Base-by-base conservation (phyloP, 2,888 invertebrate species). In the Synergus umbraculus region DNA sequence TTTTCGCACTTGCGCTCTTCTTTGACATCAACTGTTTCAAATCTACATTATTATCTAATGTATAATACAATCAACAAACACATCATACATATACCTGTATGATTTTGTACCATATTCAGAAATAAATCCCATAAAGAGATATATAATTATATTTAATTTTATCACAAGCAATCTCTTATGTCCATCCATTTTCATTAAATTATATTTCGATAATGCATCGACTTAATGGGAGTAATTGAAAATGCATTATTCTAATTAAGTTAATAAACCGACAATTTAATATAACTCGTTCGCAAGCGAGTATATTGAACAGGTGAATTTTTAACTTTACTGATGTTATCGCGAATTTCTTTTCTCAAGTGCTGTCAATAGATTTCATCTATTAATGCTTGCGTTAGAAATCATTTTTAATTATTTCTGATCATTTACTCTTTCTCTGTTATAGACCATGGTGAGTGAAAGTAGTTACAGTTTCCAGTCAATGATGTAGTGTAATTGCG, bases 401-500 rank as follows among this genome's bases (percentile, higher is more conserved):
- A 54, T 54, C 15, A 54, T 2, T 7, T 54, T 54, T 8, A n/a
- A 54, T n/a, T 8, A 54, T n/a, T n/a, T n/a, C n/a, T 13, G 7
- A n/a, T 54, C 8, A 54, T 54, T n/a, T 2, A 54, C 2, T 60
- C n/a, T 73, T 49, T 54, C 37, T 54, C 54, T 73, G 5, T 22
- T 22, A 22, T 15, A 37, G 37, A 29, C 15, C 37, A 54, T 37
- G 37, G 66, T 43, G 66, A 66, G 37, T 73, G 49, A 54, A 73
- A 73, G 49, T 73, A 73, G 73, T 73, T 73, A 73, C 49, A 73
- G 60, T 60, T 54, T 37, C 73, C 46, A 73, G 73, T 73, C 49
- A 73, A 37, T 49, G 73, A 54, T 73, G 73, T 54, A 73, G 37
- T 49, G 29, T 73, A 73, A 73, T 73, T 73, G 49, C 29, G n/a